A percentile compares a stretch with the other conserved stretches of the same genome.
These are phyloP conservation scores for Nymphalis io DNA, from an alignment of 1,140 invertebrate genomes.

Conservation along the genomic window DNA sequence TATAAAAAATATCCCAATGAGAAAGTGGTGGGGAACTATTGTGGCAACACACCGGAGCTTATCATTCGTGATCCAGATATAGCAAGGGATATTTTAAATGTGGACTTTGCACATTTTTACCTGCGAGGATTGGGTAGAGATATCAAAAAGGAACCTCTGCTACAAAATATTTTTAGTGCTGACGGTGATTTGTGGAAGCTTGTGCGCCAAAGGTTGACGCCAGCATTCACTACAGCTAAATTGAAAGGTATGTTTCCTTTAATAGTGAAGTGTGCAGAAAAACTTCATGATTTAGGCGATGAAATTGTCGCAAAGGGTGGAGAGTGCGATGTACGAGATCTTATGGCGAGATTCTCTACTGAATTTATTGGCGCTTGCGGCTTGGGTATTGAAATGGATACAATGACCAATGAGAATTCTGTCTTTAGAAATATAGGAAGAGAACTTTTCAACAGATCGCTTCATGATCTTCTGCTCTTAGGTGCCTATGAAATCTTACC, in stretches of 20 bases:
- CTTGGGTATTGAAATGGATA: slow-evolving; percentile 36
- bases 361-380: slow-evolving; percentile 39
- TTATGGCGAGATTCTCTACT: slow-evolving; percentile 35
- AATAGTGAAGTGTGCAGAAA: slow-evolving; percentile 32
- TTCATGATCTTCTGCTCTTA: slow-evolving; percentile 14
- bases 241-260: slow-evolving; percentile 37
- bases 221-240: slow-evolving; percentile 33
- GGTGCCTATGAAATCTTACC: slow-evolving; percentile 23
- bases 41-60: not conserved
- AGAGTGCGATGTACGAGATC: slow-evolving; percentile 27
- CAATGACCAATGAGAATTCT: slow-evolving; percentile 32
- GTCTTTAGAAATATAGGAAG: slow-evolving; percentile 30
- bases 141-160: slow-evolving; percentile 54
- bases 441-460: slow-evolving; percentile 23
- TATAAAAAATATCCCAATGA: slow-evolving; percentile 19
- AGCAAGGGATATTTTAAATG: slow-evolving; percentile 9
- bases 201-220: slow-evolving; percentile 27
- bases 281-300: slow-evolving; percentile 25
- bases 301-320: slow-evolving; percentile 19
- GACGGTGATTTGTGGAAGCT: slow-evolving; percentile 57
- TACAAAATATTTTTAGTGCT: slow-evolving; percentile 65
- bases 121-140: slow-evolving; percentile 59
- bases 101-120: slow-evolving; percentile 13
- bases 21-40: slow-evolving; percentile 5
- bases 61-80: slow-evolving; percentile 11